Evolutionary conservation across 1,140 invertebrate genomes (phyloP), one percentile per base, ranked within the genome.

Genomic region (Eupristina koningsbergeri): DNA sequence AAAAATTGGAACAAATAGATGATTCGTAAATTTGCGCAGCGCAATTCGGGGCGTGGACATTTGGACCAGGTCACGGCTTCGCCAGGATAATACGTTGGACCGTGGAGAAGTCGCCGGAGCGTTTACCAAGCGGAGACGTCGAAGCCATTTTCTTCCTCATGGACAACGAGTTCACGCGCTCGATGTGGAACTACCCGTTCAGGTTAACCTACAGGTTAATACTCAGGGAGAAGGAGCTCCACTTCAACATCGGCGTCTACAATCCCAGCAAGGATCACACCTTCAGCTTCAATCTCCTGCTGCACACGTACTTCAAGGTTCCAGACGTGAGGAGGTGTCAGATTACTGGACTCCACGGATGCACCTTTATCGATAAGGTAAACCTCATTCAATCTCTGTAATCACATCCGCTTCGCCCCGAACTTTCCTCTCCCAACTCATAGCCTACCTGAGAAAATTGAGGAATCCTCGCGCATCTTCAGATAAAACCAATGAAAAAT

Each of bases 301-400:
- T 99, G 86, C 98, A 99, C 91, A 98, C 97, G 15, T 99, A 99
- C 93, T 97, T 99, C 91, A 98, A 98, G 94, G 97, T 98, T 86
- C 96, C 97, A 71, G 97, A 99, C 92, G 97, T 99, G 9, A 94
- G 96, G 58, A 94, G 97, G 80, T 97, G 97, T 88, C 96, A 97
- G 93, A 96, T 99, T 86, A 97, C 96, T 64, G 98, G 98, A 50
- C 94, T 99, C 87, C 96, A 98, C 88, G 97, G 97, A 47, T 97
- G 97, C 88, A 97, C 96, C 88, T 99, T 97, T 91, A 95, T 98
- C 86, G 98, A 99, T 90, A 98, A 98, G 95, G 97, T 98, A 73
- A 17, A 8, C 50, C 6, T 9, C 50, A 17, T 9, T 17, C 50
- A 15, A 3, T 17, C 17, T 17, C 19, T 9, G 3, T 1, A 9